Conservation (phyloP, 1,140 invertebrate species). For the Lordiphosa stackelbergi region DNA sequence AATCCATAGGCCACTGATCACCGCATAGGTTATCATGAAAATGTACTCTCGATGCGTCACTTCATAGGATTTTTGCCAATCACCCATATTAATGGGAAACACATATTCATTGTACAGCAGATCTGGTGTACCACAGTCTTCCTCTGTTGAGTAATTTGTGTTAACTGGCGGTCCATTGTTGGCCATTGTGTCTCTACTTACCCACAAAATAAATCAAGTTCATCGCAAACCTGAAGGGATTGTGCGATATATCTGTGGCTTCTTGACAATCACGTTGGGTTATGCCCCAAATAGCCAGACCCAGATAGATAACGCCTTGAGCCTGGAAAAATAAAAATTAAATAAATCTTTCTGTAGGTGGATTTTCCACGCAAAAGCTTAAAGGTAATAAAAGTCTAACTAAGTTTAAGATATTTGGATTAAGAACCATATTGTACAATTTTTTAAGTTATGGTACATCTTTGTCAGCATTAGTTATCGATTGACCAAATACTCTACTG, state of each 20-base stretch:
- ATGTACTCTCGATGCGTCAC: slow-evolving; percentile 59
- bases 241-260: slow-evolving; percentile 24
- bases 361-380: no score
- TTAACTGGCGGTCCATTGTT: no score
- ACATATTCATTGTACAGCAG: background rate
- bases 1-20: slow-evolving; percentile 63
- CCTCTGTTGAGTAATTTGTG: slow-evolving; percentile 8
- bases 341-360: no score
- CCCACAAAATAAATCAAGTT: slow-evolving; percentile 60
- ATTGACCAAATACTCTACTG: no score
- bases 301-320: slow-evolving; percentile 57
- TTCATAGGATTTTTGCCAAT: slow-evolving; percentile 42
- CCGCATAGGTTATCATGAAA: slow-evolving; percentile 65
- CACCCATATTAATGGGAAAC: slow-evolving; percentile 7
- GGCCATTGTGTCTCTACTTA: slow-evolving; percentile 17
- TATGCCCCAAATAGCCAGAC: slow-evolving; percentile 61
- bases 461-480: no score
- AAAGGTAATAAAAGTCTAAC: no score
- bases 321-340: slow-evolving; percentile 15
- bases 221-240: slow-evolving; percentile 63
- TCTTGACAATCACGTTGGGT: slow-evolving; percentile 39
- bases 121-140: slow-evolving; percentile 36
- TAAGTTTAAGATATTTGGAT: no score
- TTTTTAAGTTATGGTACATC: no score
- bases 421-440: no score